Conservation (phyloP, 2,113 vertebrate genomes). For the Puntigrus tetrazona region DNA sequence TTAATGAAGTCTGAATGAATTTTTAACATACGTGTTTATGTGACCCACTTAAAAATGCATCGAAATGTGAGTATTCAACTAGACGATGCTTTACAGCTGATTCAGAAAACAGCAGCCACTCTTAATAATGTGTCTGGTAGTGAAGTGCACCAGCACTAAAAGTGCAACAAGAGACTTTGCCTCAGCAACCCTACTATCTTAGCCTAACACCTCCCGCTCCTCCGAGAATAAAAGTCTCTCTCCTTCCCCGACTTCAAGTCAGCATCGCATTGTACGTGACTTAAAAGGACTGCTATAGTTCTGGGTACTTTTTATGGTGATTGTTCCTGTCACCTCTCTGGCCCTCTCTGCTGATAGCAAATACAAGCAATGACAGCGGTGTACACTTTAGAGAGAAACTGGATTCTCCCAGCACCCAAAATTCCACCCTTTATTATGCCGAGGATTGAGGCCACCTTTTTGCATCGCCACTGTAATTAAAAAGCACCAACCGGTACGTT, state of each 20-base stretch:
- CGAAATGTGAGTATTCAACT: too few relatives aligned
- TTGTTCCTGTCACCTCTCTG: slow-evolving; percentile 33
- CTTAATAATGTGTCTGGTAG: neutral
- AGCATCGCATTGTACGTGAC: slow-evolving; percentile 4
- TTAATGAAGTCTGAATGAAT: neutral
- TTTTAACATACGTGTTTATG: neutral
- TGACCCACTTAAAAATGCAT: neutral
- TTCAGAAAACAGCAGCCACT: neutral
- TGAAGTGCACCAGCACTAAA: neutral
- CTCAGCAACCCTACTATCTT: slow-evolving; percentile 18
- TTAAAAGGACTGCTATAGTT: slow-evolving; percentile 6
- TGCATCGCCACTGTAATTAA: slow-evolving; percentile 3
- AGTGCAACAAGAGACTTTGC: neutral
- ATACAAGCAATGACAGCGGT: slow-evolving; percentile 22
- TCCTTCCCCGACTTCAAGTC: neutral
- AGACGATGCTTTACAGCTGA: neutral
- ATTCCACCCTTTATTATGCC: slow-evolving; percentile 19
- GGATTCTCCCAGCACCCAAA: slow-evolving; percentile 29
- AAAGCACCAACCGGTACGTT: slow-evolving; percentile 18
- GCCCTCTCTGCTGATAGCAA: slow-evolving; percentile 23
- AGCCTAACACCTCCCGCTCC: neutral
- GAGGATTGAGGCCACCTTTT: neutral
- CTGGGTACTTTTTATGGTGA: slow-evolving; percentile 41
- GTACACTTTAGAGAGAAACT: slow-evolving; percentile 2
- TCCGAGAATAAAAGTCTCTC: neutral